Percentiles rank a stretch among this genome's conserved stretches.
These are phyloP conservation scores for Hippoglossus hippoglossus DNA, from an alignment of 2,797 vertebrate genomes.

Conservation along the genomic window DNA sequence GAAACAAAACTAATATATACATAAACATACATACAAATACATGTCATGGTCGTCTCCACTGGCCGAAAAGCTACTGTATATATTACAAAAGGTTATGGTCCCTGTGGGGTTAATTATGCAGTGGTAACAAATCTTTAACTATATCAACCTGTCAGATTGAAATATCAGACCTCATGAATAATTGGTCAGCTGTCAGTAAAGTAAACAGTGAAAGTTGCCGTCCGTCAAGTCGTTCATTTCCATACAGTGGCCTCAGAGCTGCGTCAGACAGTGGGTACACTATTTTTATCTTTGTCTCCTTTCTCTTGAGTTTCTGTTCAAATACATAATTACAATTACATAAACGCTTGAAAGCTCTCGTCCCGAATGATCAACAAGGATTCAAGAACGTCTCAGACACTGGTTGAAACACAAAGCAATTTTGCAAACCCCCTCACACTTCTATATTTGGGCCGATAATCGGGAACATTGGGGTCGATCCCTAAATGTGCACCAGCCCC, in stretches of 20 bases:
- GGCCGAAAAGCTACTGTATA: not conserved
- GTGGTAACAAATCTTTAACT: constrained; percentile 9
- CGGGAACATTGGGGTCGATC: too few relatives aligned
- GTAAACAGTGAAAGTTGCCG: not conserved
- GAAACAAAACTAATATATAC: not conserved
- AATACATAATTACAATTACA: too few relatives aligned
- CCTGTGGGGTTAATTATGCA: constrained; percentile 30
- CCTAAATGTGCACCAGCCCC: too few relatives aligned
- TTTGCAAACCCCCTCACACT: too few relatives aligned
- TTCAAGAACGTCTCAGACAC: not conserved
- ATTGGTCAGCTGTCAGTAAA: not conserved
- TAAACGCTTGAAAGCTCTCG: not conserved
- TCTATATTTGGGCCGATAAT: too few relatives aligned
- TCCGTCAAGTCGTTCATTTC: too few relatives aligned
- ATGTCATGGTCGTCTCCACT: constrained; percentile 15
- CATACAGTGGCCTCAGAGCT: too few relatives aligned
- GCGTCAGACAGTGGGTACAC: not conserved
- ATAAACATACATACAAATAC: too few relatives aligned
- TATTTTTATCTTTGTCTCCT: not conserved
- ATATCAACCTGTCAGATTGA: constrained; percentile 13
- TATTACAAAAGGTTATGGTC: constrained; percentile 4
- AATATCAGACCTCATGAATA: not conserved
- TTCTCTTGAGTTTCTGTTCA: not conserved
- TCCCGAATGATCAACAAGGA: not conserved
- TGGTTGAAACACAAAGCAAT: too few relatives aligned